Percentiles rank a stretch among this genome's conserved stretches.
Evolutionary conservation across 2,113 vertebrate species (phyloP).

Genomic region (Peromyscus maniculatus): DNA sequence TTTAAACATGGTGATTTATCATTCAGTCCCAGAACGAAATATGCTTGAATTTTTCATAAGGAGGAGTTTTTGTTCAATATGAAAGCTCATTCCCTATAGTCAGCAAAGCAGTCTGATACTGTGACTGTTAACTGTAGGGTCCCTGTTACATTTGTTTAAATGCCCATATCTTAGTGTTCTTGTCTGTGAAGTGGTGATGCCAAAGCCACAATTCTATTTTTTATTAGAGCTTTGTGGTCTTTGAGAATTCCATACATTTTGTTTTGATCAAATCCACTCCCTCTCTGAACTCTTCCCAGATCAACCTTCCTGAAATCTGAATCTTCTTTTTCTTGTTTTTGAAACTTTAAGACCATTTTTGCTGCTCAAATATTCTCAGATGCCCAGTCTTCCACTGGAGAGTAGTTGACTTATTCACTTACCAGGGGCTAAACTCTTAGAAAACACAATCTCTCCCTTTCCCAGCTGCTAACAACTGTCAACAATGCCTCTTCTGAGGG

Average conservation of each 20-base stretch:
- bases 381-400: not conserved
- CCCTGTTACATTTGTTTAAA: not conserved
- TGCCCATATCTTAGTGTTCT: not conserved
- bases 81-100: not conserved
- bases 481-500: not conserved
- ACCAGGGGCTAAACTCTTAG: not conserved
- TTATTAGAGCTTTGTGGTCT: not conserved
- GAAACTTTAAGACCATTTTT: not conserved
- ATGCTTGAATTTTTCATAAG: not conserved
- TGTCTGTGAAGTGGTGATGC: not conserved
- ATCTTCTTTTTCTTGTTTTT: not conserved
- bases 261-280: not conserved
- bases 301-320: not conserved
- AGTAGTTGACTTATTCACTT: not conserved
- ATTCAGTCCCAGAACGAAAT: not conserved
- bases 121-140: not conserved
- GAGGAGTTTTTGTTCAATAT: fast-evolving
- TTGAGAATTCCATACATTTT: not conserved
- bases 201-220: not conserved
- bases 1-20: not conserved
- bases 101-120: fast-evolving
- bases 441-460: not conserved
- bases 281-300: not conserved
- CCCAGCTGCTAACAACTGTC: not conserved
- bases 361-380: not conserved